Base-by-base conservation (phyloP, 2,113 vertebrate genomes). In the Bettongia penicillata region DNA sequence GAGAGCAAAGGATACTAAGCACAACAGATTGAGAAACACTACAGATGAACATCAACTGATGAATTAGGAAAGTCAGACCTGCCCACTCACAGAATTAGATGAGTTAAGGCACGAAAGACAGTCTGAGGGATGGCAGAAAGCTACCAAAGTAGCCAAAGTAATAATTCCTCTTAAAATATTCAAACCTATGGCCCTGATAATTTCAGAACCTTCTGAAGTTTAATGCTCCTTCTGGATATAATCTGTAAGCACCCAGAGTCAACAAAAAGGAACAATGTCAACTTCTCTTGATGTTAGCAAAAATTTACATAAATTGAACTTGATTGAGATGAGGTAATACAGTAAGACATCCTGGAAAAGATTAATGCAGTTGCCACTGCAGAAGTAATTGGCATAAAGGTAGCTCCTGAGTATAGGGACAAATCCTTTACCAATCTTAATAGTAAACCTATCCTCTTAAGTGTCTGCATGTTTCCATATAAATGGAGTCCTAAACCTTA, bases 11-110 rank as follows among this genome's bases (percentile, higher is more conserved):
- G 48, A 77, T 19, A 57, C 3, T 50, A 8, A 6, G 90, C 61
- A 50, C 0, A 0, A 1, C 50, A 8, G 25, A 51, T 11, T 0
- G 1, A 48, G 68, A 84, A 84, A 84, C 9, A 43, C 7, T 2
- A 84, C n/a, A 84, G 7, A 43, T 84, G n/a, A 43, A 43, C 19
- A 84, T 43, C 68, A 84, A 8, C 8, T 84, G 68, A 43, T 23
- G n/a, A 84, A 43, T 43, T 43, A 43, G 68, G 37, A 5, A 84
- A 84, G 37, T 84, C n/a, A 84, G 68, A 37, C 61, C 61, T 68
- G 61, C 31, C 61, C 31, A 68, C 31, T 68, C 61, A 68, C 12
- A 68, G 61, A 37, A 37, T 37, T 16, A 37, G 61, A 84, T 43
- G 16, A 84, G 19, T 84, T 84, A 23, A 43, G 68, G n/a, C 68